Base-by-base conservation (phyloP, 2,888 invertebrate species). In the Pachymerium ferrugineum region DNA sequence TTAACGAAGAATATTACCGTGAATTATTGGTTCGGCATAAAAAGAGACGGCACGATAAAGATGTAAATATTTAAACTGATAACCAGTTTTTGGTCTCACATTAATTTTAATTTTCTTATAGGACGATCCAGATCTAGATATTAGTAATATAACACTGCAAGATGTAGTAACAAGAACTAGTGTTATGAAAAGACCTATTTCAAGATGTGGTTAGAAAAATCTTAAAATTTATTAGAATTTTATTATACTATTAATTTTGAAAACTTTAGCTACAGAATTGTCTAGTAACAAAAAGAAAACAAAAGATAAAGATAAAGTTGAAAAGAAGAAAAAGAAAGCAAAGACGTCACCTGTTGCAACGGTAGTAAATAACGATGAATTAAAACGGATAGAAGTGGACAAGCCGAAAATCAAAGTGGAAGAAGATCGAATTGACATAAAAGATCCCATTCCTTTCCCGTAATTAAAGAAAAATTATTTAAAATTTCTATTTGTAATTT, bases 101-200 rank as follows among this genome's bases (percentile, higher is more conserved):
- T 12, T 38, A 38, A 12, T 38, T 38, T 3, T 16, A 38, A 38
- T 2, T 16, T 71, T 6, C 12, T 85, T 84, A 8, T 80, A 90
- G 88, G 86, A 87, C 79, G 89, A 90, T 80, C 89, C 90, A 19
- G 92, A 92, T 81, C 85, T 92, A 72, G 89, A 90, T 79, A 91
- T 90, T 14, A 86, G 88, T 78, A 91, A 90, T 70, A 89, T 94
- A 77, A 88, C 89, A 8, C 82, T 94, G 73, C 87, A 90, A 78
- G 93, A 89, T 83, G 86, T 89, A 79, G 87, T 86, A 78, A 83
- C 81, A 74, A 81, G 88, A 78, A 80, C 85, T 12, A 84, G 84
- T 74, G 78, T 83, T 8, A 74, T 77, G 12, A 77, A 77, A 72
- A 74, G 77, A 80, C 85, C 75, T 22, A 28, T 67, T 6, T 69